Base-by-base conservation (phyloP, 2,113 vertebrate species). In the Grallaria varia region DNA sequence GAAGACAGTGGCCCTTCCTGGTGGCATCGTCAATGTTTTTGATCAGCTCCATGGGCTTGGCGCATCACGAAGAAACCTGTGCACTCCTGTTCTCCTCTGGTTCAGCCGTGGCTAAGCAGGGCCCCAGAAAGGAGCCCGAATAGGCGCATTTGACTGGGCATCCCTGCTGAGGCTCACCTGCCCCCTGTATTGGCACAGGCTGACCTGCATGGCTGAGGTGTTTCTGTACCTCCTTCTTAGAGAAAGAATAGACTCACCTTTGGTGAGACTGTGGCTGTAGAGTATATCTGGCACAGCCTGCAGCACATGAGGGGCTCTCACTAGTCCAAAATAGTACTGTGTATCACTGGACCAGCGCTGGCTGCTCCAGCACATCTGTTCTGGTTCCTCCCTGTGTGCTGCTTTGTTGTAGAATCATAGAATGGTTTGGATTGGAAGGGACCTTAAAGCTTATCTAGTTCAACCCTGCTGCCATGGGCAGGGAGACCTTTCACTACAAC, bases 281-380 rank as follows among this genome's bases (percentile, higher is more conserved):
- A 56, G 52, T 49, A 31, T 25, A 15, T 25, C 40, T 58, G 56
- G 18, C 66, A 50, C 8, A 5, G 31, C 27, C 52, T 86, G 31
- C 47, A 83, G 56, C 37, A 16, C 0, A 0, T 5, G n/a, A 23
- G 12, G 30, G 9, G 5, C 37, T 86, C 33, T 63, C 20, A 14
- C 18, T 22, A 12, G 12, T 40, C 25, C 42, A 16, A 28, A 60
- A 20, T 1, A 4, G 30, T 53, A 25, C 37, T 0, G 0, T 20
- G 37, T 72, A 39, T 76, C 0, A 0, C 42, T 33, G 42, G 31
- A 27, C 37, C 35, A 37, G 66, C 3, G 0, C 52, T 10, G 7
- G 16, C 58, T 91, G 67, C 33, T 52, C 35, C 37, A 39, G n/a
- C 9, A 9, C 37, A 10, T 60, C 59, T 91, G 0, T 40, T 42